Conservation (phyloP, 2,888 invertebrate species). For the Smittia sp. region DNA sequence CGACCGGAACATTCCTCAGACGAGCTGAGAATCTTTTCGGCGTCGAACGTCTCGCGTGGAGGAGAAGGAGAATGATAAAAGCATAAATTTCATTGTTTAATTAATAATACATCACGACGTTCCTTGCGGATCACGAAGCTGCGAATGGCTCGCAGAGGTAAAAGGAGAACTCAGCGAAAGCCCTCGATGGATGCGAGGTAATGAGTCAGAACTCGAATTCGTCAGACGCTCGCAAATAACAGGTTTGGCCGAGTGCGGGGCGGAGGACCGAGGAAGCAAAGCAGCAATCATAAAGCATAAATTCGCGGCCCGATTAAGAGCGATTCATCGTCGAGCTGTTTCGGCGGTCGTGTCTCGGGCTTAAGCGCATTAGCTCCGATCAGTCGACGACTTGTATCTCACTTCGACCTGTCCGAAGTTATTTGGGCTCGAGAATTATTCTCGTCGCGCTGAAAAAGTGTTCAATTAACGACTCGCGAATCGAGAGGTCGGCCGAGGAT, state of each 20-base stretch:
- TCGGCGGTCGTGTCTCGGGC: too few relatives aligned
- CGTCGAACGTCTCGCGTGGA: not conserved
- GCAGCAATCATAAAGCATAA: too few relatives aligned
- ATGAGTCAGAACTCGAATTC: slow-evolving; percentile 1
- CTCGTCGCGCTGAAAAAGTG: not conserved
- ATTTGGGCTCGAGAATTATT: too few relatives aligned
- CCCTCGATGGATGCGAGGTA: not conserved
- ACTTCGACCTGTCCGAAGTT: too few relatives aligned
- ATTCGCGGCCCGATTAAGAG: too few relatives aligned
- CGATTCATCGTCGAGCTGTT: too few relatives aligned
- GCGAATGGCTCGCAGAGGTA: not conserved
- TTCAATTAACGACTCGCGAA: not conserved
- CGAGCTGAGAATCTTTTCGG: not conserved
- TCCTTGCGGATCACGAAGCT: slow-evolving; percentile 7
- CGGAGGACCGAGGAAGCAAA: not conserved
- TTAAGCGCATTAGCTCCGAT: too few relatives aligned
- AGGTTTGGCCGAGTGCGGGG: not conserved
- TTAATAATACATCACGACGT: slow-evolving; percentile 4
- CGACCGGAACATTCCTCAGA: not conserved
- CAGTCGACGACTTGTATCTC: too few relatives aligned
- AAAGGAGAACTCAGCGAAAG: not conserved
- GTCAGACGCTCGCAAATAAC: not conserved
- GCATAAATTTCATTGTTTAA: slow-evolving; percentile 1
- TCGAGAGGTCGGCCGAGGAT: not conserved
- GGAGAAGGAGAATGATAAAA: slow-evolving; percentile 10